These are phyloP conservation scores for Misgurnus anguillicaudatus DNA, from an alignment of 2,113 vertebrate species.

Conservation along the genomic window DNA sequence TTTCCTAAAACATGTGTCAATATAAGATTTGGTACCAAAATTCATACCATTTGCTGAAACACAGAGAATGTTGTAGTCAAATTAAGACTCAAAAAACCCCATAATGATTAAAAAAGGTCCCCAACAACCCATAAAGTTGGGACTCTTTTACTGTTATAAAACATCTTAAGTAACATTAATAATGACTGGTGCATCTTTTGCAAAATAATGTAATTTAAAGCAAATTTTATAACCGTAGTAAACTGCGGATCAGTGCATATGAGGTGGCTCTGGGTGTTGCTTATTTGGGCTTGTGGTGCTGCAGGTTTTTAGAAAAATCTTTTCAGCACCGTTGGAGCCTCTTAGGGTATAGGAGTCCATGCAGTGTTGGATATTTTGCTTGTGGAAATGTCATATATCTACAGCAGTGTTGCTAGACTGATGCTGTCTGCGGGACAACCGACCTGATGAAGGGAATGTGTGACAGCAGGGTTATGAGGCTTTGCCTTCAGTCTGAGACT, in stretches of 20 bases:
- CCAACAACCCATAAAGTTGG: too few species aligned
- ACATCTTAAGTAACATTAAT: too few species aligned
- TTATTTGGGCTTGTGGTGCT: slow-evolving; percentile 23
- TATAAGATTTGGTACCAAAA: too few species aligned
- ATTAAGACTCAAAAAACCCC: too few species aligned
- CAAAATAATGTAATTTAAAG: background rate
- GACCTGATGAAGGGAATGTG: background rate
- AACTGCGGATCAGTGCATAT: slow-evolving; percentile 21
- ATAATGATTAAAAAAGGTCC: too few species aligned
- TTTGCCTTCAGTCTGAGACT: slow-evolving; percentile 9
- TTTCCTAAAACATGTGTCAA: too few species aligned
- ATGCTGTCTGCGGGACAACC: slow-evolving; percentile 33
- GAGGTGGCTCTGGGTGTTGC: slow-evolving; percentile 8
- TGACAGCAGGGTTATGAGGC: slow-evolving; percentile 16
- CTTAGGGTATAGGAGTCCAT: slow-evolving; percentile 36
- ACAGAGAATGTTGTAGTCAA: too few species aligned
- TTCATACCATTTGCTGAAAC: too few species aligned
- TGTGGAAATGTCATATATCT: slow-evolving; percentile 36
- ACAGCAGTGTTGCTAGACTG: slow-evolving; percentile 21
- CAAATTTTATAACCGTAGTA: background rate
- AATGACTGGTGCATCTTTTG: background rate
- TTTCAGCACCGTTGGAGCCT: slow-evolving; percentile 23
- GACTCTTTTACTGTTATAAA: too few species aligned
- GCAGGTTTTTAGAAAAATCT: slow-evolving; percentile 30
- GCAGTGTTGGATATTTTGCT: background rate